Evolutionary conservation across 2,113 vertebrate species (phyloP).

Genomic region (Azemiops feae): DNA sequence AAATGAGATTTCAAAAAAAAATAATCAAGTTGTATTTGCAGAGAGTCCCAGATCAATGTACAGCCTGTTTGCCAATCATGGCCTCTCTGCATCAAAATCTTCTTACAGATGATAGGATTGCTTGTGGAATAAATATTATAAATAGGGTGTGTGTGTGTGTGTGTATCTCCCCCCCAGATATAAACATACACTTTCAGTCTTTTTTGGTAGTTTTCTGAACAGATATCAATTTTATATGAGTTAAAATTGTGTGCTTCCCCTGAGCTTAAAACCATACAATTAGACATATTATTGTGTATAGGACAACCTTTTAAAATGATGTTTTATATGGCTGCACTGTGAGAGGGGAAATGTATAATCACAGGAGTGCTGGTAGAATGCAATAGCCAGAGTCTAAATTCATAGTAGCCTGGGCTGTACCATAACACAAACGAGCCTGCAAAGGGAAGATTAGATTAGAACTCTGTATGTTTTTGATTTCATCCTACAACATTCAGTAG

Average conservation of each 20-base stretch:
- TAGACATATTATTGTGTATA: neutral
- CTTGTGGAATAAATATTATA: neutral
- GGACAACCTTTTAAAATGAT: neutral
- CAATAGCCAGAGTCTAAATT: neutral
- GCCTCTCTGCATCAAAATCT: neutral
- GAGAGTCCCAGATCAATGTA: constrained; percentile 1
- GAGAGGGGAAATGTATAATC: neutral
- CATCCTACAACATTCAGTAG: neutral
- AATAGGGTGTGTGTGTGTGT: neutral
- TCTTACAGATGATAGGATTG: neutral
- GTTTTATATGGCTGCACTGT: constrained; percentile 2
- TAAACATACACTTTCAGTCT: neutral
- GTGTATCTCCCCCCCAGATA: neutral
- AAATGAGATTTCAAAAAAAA: neutral
- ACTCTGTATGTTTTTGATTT: neutral
- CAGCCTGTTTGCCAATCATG: constrained; percentile 3
- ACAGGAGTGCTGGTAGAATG: neutral
- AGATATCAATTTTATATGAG: constrained; percentile 6
- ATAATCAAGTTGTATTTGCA: constrained; percentile 33
- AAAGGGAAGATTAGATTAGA: neutral
- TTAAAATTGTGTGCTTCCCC: constrained; percentile 8
- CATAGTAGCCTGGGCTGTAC: neutral
- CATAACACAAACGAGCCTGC: neutral
- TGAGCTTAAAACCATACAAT: neutral
- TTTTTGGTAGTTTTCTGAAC: neutral